phyloP scores from a whole-genome alignment of 1,140 invertebrate genomes.

The Bombus ignitus region DNA sequence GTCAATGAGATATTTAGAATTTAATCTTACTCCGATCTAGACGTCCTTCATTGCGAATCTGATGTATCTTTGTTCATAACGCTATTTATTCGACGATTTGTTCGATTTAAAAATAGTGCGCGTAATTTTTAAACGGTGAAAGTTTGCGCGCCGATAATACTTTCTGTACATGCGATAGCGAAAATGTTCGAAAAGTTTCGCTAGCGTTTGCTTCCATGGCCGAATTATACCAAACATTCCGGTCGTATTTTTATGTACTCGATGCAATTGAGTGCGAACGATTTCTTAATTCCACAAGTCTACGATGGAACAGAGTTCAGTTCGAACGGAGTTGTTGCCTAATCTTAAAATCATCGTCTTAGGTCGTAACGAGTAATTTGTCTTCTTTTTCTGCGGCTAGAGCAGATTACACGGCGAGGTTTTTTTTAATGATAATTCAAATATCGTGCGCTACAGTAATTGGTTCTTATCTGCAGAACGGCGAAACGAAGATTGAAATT shows the following conservation, averaged over 20 bases:
- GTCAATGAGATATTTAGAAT: not conserved
- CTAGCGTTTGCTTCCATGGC: not conserved
- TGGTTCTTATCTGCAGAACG: slow-evolving; percentile 34
- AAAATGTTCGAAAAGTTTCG: not conserved
- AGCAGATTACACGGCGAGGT: slow-evolving; percentile 23
- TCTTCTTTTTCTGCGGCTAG: slow-evolving; percentile 20
- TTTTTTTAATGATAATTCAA: slow-evolving; percentile 42
- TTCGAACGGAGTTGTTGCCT: slow-evolving; percentile 11
- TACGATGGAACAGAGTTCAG: not conserved
- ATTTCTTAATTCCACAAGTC: slow-evolving; percentile 22
- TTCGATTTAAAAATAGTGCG: not conserved
- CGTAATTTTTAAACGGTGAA: slow-evolving; percentile 5
- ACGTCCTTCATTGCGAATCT: not conserved
- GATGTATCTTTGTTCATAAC: no score
- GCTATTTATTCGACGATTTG: not conserved
- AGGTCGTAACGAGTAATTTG: slow-evolving; percentile 36
- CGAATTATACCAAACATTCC: not conserved
- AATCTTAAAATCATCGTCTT: slow-evolving; percentile 40
- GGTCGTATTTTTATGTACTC: not conserved
- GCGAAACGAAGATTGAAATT: slow-evolving; percentile 26
- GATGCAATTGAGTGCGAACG: slow-evolving; percentile 1
- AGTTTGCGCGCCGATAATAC: not conserved
- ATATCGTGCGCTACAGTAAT: slow-evolving; percentile 26
- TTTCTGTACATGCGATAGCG: not conserved
- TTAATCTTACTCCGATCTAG: not conserved